Evolutionary conservation across 2,888 invertebrate genomes (phyloP).

Genomic region (Agapostemon virescens): DNA sequence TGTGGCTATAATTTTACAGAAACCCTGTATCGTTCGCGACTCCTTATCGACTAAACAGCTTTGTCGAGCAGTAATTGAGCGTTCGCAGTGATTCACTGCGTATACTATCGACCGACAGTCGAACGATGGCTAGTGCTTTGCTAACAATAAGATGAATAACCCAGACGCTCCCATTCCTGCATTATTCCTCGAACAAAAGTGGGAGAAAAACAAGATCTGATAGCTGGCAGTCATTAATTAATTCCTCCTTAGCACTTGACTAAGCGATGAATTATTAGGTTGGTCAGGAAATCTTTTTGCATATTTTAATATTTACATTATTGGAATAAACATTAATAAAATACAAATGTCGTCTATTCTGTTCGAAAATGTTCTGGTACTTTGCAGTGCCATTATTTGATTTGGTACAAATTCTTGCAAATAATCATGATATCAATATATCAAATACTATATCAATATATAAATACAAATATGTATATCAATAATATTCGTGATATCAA

Average conservation of each 20-base stretch:
- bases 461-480: too few relatives aligned
- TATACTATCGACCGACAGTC: background rate
- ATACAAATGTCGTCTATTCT: too few relatives aligned
- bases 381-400: too few relatives aligned
- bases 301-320: background rate
- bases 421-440: too few relatives aligned
- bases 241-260: background rate
- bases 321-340: too few relatives aligned
- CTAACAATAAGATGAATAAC: background rate
- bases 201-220: background rate
- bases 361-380: too few relatives aligned
- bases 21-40: background rate
- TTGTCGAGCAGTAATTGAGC: background rate
- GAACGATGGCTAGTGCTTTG: background rate
- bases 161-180: background rate
- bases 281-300: background rate
- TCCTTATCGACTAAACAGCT: background rate
- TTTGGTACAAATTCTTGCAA: too few relatives aligned
- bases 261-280: background rate
- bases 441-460: too few relatives aligned
- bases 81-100: background rate
- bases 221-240: background rate
- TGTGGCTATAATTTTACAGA: background rate
- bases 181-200: background rate
- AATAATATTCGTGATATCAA: too few relatives aligned